Base-by-base conservation (phyloP, 2,113 vertebrate species). In the Grammomys surdaster region DNA sequence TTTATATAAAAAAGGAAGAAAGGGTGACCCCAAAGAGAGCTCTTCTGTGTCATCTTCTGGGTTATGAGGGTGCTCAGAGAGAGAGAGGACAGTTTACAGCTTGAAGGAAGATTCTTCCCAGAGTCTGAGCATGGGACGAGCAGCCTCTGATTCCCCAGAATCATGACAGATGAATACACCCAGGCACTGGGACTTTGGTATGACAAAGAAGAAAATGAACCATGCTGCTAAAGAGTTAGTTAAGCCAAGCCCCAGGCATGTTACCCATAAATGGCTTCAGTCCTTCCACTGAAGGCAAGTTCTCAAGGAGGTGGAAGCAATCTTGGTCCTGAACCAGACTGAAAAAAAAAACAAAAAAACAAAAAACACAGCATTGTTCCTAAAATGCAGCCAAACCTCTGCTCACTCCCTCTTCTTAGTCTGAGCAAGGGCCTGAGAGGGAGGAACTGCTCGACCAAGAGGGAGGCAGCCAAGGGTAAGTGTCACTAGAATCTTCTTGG, bases 191-290 rank as follows among this genome's bases (percentile, higher is more conserved):
- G 19, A 22, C 16, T 58, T 58, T 31, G n/a, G 5, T 48, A n/a
- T n/a, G 24, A 10, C 48, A n/a, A n/a, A 43, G 36, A 31, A 20
- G n/a, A 89, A 88, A 93, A 82, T 1, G 0, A 13, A 73, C 31
- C 4, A 17, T 48, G 16, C 7, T 1, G 7, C 48, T 5, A 17
- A 73, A 86, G 67, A 40, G 40, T 40, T 40, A 93, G 67, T 58
- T 54, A n/a, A 51, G 2, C 63, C 28, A 2, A 14, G 58, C 3
- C 54, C 54, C 40, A 2, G 7, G 26, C 13, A 11, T 0, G 0
- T 56, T 12, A 9, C 6, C 33, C 16, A 10, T 10, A 19, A 16
- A 60, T 0, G 10, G 31, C 81, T 51, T 33, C 40, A 16, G 26
- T 51, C 14, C 2, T 82, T 70, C 67, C 26, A 12, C 33, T 4